These are phyloP conservation scores for Scatophagus argus DNA, from an alignment of 2,113 vertebrate genomes.

Conservation along the genomic window DNA sequence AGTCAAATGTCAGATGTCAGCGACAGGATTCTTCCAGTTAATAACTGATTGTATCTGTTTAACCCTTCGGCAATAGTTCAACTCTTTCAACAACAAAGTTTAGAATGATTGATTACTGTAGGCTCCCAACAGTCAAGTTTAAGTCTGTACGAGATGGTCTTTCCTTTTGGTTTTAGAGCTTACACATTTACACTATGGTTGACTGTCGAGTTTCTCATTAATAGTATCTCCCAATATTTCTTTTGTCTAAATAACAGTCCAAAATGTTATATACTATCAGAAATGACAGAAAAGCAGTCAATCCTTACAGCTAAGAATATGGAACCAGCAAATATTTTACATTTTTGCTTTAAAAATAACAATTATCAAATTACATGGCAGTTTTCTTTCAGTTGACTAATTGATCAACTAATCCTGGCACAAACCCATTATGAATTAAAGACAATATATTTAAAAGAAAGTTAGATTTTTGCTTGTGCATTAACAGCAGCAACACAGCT, in stretches of 20 bases:
- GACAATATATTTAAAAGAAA: not conserved
- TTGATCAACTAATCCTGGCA: too few relatives aligned
- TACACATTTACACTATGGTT: not conserved
- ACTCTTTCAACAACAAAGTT: conserved; percentile 18
- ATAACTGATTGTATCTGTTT: not conserved
- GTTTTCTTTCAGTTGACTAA: too few relatives aligned
- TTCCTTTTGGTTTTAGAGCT: conserved; percentile 1
- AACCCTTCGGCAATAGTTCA: not conserved
- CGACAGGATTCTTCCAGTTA: not conserved
- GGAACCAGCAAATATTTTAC: too few relatives aligned
- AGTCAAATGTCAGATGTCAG: not conserved
- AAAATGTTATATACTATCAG: too few relatives aligned
- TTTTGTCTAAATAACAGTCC: too few relatives aligned
- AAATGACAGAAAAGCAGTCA: too few relatives aligned
- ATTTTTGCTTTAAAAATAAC: too few relatives aligned
- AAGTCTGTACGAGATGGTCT: conserved; percentile 21
- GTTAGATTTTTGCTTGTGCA: not conserved
- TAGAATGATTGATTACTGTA: conserved; percentile 25
- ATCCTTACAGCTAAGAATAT: too few relatives aligned
- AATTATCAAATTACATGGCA: too few relatives aligned
- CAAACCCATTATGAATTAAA: not conserved
- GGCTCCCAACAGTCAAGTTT: conserved; percentile 8
- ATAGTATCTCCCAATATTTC: not conserved
- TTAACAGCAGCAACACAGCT: not conserved
- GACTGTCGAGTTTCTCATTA: not conserved